Evolutionary conservation across 2,113 vertebrate genomes (phyloP).

Genomic region (Lipophrys pholis): DNA sequence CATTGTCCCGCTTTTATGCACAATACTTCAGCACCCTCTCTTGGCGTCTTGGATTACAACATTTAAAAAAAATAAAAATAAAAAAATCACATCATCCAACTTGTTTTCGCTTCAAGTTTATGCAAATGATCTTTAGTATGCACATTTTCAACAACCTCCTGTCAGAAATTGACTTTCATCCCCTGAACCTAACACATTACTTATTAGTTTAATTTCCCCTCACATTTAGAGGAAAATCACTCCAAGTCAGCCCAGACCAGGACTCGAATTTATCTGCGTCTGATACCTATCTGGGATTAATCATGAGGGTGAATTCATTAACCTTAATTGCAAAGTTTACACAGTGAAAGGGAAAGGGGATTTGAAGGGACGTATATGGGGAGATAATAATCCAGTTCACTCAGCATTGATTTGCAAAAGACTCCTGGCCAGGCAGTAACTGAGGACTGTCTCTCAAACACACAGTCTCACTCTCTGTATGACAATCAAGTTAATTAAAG

Average conservation of each 20-base stretch:
- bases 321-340: slow-evolving; percentile 66
- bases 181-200: slow-evolving; percentile 28
- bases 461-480: slow-evolving; percentile 17
- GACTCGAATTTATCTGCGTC: slow-evolving; percentile 49
- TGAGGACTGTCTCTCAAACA: slow-evolving; percentile 34
- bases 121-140: slow-evolving; percentile 20
- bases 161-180: slow-evolving; percentile 39
- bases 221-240: slow-evolving; percentile 29
- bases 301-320: slow-evolving; percentile 61
- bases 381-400: slow-evolving; percentile 63
- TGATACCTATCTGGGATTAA: slow-evolving; percentile 65
- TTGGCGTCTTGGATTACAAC: slow-evolving; percentile 22
- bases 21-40: slow-evolving; percentile 69
- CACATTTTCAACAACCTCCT: slow-evolving; percentile 40
- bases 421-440: slow-evolving; percentile 59
- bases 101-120: slow-evolving; percentile 14
- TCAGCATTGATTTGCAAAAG: slow-evolving; percentile 57
- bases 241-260: slow-evolving; percentile 18
- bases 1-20: slow-evolving; percentile 43
- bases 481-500: slow-evolving; percentile 79
- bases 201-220: slow-evolving; percentile 58
- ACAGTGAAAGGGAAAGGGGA: slow-evolving; percentile 44
- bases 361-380: slow-evolving; percentile 24
- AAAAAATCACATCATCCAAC: not conserved
- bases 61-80: not conserved